Evolutionary conservation across 2,888 invertebrate species (phyloP).

Genomic region (Rapana venosa): DNA sequence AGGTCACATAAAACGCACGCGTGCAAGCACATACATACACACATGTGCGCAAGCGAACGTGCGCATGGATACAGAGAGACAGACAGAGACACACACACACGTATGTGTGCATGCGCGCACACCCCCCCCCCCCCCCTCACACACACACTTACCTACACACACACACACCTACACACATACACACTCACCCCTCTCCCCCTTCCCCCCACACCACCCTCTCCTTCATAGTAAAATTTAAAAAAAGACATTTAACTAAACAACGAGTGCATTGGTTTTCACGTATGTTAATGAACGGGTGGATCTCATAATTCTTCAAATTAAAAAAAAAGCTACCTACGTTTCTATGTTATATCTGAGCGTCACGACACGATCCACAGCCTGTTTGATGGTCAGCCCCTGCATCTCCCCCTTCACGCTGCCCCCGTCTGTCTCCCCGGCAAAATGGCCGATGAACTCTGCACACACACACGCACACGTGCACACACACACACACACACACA

Average conservation of each 20-base stretch:
- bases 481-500: conserved; percentile 30
- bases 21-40: background rate
- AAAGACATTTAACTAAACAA: no score
- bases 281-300: no score
- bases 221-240: no score
- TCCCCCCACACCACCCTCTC: no score
- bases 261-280: no score
- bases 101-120: background rate
- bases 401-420: background rate
- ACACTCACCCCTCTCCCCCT: no score
- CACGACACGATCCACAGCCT: background rate
- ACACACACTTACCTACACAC: no score
- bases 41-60: background rate
- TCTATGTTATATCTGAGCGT: background rate
- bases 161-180: no score
- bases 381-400: background rate
- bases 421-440: background rate
- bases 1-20: background rate
- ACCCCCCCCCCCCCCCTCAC: no score
- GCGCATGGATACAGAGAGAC: background rate
- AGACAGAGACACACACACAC: no score
- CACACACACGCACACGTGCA: conserved; percentile 25
- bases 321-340: no score
- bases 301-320: no score
- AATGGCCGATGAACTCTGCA: background rate